These are phyloP conservation scores for Ptychadena robeensis DNA, from an alignment of 2,797 vertebrate genomes.

Conservation along the genomic window DNA sequence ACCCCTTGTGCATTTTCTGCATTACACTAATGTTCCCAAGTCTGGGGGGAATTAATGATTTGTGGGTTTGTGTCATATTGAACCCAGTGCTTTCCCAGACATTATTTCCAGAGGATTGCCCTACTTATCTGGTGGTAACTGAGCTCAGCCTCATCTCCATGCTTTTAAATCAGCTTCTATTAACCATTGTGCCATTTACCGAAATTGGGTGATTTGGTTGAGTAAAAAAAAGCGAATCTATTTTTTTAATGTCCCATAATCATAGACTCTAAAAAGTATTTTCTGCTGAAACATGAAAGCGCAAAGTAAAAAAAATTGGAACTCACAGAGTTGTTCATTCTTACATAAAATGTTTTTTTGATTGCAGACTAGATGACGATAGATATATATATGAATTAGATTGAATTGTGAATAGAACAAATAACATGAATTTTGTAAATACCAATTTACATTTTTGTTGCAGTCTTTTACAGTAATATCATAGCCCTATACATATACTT, in stretches of 20 bases:
- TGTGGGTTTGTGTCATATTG: constrained; percentile 60
- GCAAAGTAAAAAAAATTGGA: background rate
- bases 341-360: background rate
- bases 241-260: constrained; percentile 14
- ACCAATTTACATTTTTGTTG: too few relatives aligned
- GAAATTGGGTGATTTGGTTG: constrained; percentile 38
- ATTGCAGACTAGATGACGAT: too few relatives aligned
- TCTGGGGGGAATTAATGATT: constrained; percentile 61
- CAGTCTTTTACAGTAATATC: too few relatives aligned
- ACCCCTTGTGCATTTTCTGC: constrained; percentile 61
- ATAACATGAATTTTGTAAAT: too few relatives aligned
- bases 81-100: constrained; percentile 53
- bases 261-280: background rate
- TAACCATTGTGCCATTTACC: constrained; percentile 31
- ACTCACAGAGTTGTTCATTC: background rate
- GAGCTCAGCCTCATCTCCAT: constrained; percentile 23
- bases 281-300: background rate
- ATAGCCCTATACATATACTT: too few relatives aligned
- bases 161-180: constrained; percentile 38
- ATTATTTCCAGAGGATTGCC: constrained; percentile 51
- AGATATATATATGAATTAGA: too few relatives aligned
- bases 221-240: constrained; percentile 1
- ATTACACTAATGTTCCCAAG: constrained; percentile 57
- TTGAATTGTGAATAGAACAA: too few relatives aligned
- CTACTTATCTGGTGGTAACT: constrained; percentile 46